Base-by-base conservation (phyloP, 2,113 vertebrate species). In the Oxygymnocypris stewartii region DNA sequence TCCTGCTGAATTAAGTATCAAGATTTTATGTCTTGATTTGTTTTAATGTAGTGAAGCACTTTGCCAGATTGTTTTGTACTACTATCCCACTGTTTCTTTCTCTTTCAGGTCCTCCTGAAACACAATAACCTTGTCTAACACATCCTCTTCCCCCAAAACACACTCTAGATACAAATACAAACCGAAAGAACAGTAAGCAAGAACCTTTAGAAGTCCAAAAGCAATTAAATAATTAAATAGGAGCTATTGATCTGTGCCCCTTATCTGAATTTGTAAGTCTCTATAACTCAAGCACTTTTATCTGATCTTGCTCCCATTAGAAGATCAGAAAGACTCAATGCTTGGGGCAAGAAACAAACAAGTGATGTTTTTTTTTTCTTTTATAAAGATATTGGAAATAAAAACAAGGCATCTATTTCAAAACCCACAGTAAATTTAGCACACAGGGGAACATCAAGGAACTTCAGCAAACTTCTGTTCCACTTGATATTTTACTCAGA, bases 221-320 rank as follows among this genome's bases (percentile, higher is more conserved):
- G 51, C 35, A 40, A 20, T 87, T 76, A 73, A 57, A 42, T 31
- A 82, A 59, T 31, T 23, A 87, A 82, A 80, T 86, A 75, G 82
- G 69, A 13, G 54, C 69, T 82, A 82, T 87, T 76, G 85, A 87
- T 82, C 71, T 20, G 4, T 37, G 13, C 23, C 4, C 16, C 40
- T 76, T 82, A 82, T 87, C 79, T 77, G 75, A 76, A 57, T 47
- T 10, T 47, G 6, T 11, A 65, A 42, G 44, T 86, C 51, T 86
- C 54, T 35, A n/a, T 65, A 31, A 37, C 79, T 44, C 63, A 81
- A 65, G 84, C 16, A 37, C 49, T 40, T 51, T 82, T 87, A 75
- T 87, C 79, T 67, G 71, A 87, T 82, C 54, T n/a, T 63, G 31
- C 25, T 81, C 18, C 51, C 73, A 44, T 74, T 44, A 75, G 51